Base-by-base conservation (phyloP, 1,140 invertebrate species). In the Diorhabda elongata region DNA sequence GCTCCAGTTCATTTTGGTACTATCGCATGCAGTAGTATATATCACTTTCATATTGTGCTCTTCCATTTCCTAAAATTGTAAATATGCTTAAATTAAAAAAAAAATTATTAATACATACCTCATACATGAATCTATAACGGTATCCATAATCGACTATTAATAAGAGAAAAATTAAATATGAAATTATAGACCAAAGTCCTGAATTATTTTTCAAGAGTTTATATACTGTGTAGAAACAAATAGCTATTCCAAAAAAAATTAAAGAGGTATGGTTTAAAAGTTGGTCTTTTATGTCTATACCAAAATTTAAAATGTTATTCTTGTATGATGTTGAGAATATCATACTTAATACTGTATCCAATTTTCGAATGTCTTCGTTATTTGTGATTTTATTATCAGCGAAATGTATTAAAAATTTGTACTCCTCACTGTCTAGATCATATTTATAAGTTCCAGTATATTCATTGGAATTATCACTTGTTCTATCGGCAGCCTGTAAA, bases 341-440 rank as follows among this genome's bases (percentile, higher is more conserved):
- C 7, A 62, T 58, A 68, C 64, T 70, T n/a, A 74, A 68, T 62
- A 68, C 65, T 59, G 65, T 62, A 64, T 74, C 66, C 45, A 74
- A 52, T 45, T 59, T 68, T 61, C 70, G 69, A 42, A 74, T 62
- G n/a, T 64, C 61, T 42, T 71, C 66, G 11, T 65, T 8, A 5
- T 45, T 58, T 8, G 70, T 45, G 26, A 67, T 47, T 62, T 74
- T 9, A 47, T 52, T 47, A 42, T 65, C 45, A 26, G 44, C 63
- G 60, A 74, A 71, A 59, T 59, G 61, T 4, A 41, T 45, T 56
- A 74, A 44, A 58, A 74, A 71, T 47, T 70, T 61, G 52, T 47
- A 68, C 42, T 70, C 67, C 9, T 70, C 58, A 11, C 65, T 67
- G 9, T 66, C 57, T 5, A 69, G 66, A 42, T 58, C 44, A 45